phyloP scores from a whole-genome alignment of 2,113 vertebrate genomes.

The Eptesicus fuscus region DNA sequence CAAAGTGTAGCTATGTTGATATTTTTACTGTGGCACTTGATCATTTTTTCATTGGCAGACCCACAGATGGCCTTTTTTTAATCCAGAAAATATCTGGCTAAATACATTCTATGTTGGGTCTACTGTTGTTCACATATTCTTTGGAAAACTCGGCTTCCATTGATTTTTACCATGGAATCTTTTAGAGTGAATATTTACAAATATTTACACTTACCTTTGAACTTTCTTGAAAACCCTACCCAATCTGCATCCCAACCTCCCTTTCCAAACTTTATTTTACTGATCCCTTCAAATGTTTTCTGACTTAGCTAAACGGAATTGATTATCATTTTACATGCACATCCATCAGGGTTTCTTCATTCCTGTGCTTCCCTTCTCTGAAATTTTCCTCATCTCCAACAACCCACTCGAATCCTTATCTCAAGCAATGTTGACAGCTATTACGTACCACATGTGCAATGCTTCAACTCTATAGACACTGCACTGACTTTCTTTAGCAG shows the following conservation, averaged over 20 bases:
- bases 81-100: constrained; percentile 38
- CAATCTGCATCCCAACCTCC: not conserved
- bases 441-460: not conserved
- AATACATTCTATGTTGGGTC: not conserved
- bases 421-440: too few relatives aligned
- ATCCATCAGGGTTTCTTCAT: not conserved
- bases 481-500: not conserved
- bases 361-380: not conserved
- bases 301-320: not conserved
- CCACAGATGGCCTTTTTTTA: not conserved
- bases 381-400: not conserved
- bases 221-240: not conserved
- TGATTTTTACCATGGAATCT: not conserved
- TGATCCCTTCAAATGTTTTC: not conserved
- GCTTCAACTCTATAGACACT: not conserved
- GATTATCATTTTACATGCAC: not conserved
- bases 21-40: constrained; percentile 21
- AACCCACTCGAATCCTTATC: not conserved
- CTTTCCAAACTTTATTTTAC: not conserved
- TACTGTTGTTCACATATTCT: not conserved
- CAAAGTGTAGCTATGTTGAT: constrained; percentile 21
- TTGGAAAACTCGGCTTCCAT: not conserved
- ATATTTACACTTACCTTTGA: not conserved
- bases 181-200: not conserved
- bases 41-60: not conserved